Conservation (phyloP, 2,888 invertebrate genomes). For the Villa cingulata region DNA sequence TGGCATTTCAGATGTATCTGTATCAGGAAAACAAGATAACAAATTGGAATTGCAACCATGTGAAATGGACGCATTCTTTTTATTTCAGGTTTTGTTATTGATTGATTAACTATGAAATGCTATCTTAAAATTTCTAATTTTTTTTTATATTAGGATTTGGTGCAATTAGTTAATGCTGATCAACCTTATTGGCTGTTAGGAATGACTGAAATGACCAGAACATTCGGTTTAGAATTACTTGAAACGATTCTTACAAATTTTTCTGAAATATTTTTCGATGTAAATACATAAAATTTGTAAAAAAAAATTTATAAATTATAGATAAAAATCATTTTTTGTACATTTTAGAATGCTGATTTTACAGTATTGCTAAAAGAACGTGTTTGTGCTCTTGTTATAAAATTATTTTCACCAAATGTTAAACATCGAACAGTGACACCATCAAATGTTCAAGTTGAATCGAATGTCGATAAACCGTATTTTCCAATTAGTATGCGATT, state of each 20-base stretch:
- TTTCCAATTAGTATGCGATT: slow-evolving; percentile 95
- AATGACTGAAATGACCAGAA: slow-evolving; percentile 93
- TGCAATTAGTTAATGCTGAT: slow-evolving; percentile 92
- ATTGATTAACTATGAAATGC: no score
- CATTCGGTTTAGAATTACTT: slow-evolving; percentile 88
- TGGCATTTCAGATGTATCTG: not conserved
- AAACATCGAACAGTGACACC: slow-evolving; percentile 59
- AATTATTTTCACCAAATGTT: slow-evolving; percentile 96
- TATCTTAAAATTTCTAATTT: slow-evolving; percentile 3
- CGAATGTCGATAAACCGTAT: slow-evolving; percentile 76
- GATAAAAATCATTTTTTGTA: slow-evolving; percentile 5
- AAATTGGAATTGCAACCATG: slow-evolving; percentile 60
- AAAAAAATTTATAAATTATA: not conserved
- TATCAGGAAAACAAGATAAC: slow-evolving; percentile 5
- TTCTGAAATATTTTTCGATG: slow-evolving; percentile 72
- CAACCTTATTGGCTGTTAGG: slow-evolving; percentile 91
- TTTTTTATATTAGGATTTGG: slow-evolving; percentile 59
- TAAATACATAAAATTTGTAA: slow-evolving; percentile 24
- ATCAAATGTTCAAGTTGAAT: slow-evolving; percentile 37
- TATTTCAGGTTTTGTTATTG: slow-evolving; percentile 59
- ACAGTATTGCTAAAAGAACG: slow-evolving; percentile 88
- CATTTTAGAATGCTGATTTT: slow-evolving; percentile 78
- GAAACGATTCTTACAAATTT: slow-evolving; percentile 86
- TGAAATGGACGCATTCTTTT: slow-evolving; percentile 85
- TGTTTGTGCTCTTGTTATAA: slow-evolving; percentile 96